Conservation (phyloP, 1,140 invertebrate genomes). For the Drosophila parvula region DNA sequence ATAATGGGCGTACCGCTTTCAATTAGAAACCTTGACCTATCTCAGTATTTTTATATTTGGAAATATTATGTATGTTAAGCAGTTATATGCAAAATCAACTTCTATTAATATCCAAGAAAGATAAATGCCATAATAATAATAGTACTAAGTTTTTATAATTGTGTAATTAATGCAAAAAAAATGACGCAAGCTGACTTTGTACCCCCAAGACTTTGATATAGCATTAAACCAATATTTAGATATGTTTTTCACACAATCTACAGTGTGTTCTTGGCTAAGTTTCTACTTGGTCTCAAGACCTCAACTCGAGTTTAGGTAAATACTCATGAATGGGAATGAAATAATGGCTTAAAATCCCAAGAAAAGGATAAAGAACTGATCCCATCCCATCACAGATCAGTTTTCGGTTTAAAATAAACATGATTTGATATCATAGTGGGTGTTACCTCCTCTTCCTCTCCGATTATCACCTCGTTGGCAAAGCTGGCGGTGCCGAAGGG, state of each 20-base stretch:
- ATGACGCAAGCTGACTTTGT: not conserved
- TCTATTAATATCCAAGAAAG: not conserved
- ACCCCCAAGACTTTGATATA: not conserved
- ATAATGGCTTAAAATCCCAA: too few species aligned
- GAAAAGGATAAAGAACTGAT: not conserved
- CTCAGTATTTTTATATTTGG: not conserved
- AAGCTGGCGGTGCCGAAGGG: constrained; percentile 43
- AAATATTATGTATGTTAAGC: not conserved
- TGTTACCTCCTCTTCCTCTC: constrained; percentile 67
- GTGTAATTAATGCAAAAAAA: not conserved
- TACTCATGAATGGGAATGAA: not conserved
- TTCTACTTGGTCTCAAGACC: not conserved
- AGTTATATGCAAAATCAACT: not conserved
- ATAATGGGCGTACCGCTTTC: not conserved
- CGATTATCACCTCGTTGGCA: constrained; percentile 67
- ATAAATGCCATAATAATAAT: too few species aligned
- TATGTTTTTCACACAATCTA: not conserved
- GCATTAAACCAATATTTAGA: constrained; percentile 1
- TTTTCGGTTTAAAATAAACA: not conserved
- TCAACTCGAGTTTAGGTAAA: not conserved
- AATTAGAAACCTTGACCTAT: constrained; percentile 15
- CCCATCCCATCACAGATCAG: not conserved
- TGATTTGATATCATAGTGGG: not conserved
- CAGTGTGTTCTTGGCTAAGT: too few species aligned
- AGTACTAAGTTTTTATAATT: not conserved